Conservation (phyloP, 2,113 vertebrate species). For the Agelaius tricolor region DNA sequence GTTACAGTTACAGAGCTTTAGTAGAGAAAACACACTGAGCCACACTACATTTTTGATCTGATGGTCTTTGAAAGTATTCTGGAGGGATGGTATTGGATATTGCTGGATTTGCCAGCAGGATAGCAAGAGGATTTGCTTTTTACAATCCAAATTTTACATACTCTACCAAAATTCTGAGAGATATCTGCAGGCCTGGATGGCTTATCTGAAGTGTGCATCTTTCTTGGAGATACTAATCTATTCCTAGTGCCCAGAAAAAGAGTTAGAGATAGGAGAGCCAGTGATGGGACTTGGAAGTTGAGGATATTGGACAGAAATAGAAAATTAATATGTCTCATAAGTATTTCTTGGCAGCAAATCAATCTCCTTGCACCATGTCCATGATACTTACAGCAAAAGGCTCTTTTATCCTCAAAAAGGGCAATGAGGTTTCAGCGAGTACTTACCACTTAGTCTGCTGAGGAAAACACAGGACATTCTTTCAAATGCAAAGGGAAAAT, state of each 20-base stretch:
- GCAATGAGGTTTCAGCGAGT: background rate
- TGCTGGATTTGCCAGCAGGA: background rate
- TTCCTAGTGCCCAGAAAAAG: background rate
- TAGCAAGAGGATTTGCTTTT: background rate
- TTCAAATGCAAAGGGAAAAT: background rate
- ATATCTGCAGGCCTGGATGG: background rate
- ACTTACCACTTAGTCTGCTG: background rate
- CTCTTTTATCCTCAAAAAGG: background rate
- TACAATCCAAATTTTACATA: background rate
- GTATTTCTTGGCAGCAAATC: background rate
- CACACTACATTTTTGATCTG: background rate
- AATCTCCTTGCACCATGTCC: background rate
- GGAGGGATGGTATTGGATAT: background rate
- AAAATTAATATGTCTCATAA: background rate
- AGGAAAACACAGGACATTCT: background rate
- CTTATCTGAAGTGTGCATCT: background rate
- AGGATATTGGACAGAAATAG: background rate
- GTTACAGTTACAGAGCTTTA: background rate
- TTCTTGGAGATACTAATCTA: background rate
- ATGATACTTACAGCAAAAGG: background rate
- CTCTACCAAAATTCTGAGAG: background rate
- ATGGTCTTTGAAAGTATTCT: background rate
- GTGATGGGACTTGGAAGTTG: background rate
- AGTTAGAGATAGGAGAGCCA: background rate
- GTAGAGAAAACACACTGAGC: background rate